Base-by-base conservation (phyloP, 2,113 vertebrate genomes). In the Meriones unguiculatus region DNA sequence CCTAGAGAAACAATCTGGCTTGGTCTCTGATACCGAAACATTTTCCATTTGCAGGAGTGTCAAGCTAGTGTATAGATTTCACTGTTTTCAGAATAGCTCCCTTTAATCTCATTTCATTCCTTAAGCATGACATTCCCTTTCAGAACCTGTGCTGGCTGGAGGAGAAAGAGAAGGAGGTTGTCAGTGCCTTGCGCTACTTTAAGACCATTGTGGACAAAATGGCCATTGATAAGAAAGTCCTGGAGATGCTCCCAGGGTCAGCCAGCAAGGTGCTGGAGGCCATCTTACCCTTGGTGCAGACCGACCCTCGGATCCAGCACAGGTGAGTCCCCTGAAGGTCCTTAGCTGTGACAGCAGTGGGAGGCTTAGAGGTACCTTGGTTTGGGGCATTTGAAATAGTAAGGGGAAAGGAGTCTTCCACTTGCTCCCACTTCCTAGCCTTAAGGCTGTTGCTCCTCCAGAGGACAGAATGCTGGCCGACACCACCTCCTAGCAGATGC, bases 131-230 rank as follows among this genome's bases (percentile, higher is more conserved):
- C 35, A 0, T 95, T 92, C 77, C 96, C 95, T 94, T 98, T 85
- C 90, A 99, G 99, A 99, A 99, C 95, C 99, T 99, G 1, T 99
- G 99, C 9, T 99, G 99, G 96, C 98, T 99, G 84, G 99, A 99
- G 93, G 99, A 99, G 93, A 99, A 99, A 22, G 99, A 99, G 97
- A 99, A 99, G 98, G 99, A 99, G 38, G 99, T 99, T 0, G 99
- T 99, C 96, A 99, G 99, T 82, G 99, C 99, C 0, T 92, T 99
- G 97, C 99, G 99, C 94, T 99, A 99, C 98, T 99, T 99, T 94
- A 99, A 99, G 98, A 99, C 99, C 62, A 99, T 99, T 75, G 99
- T 99, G 97, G 99, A 99, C 98, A 99, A 99, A 98, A 99, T 99
- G 99, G 99, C 99, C 0, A 99, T 99, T 78, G 99, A 99, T 97